Base-by-base conservation (phyloP, 2,113 vertebrate genomes). In the Esox niger region DNA sequence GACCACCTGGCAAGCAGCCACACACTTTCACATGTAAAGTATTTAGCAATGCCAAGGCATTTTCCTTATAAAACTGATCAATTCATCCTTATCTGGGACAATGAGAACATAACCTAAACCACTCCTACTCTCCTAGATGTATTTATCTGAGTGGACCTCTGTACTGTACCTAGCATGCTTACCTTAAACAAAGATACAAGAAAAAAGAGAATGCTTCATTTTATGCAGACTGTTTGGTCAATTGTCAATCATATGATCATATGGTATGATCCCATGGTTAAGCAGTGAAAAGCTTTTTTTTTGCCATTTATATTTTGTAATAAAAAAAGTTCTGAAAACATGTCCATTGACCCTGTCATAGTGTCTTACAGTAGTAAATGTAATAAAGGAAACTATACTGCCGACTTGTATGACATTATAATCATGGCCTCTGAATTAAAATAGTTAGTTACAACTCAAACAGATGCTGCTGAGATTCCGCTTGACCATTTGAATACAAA, bases 231-330 rank as follows among this genome's bases (percentile, higher is more conserved):
- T 10, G 64, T 70, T 27, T 59, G 32, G 68, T 74, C 69, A 52
- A 69, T 26, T 11, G 57, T 13, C 8, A 25, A 38, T 68, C 38
- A 68, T 54, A 49, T 58, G 17, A 27, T 43, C 76, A 30, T 71
- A 23, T 64, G 75, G 66, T 79, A 17, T 7, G 21, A 52, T 21
- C n/a, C 17, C 47, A 32, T 66, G 69, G 73, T 84, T 79, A 65
- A 76, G 77, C 77, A 65, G 55, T 69, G 26, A 70, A 77, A 54
- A 71, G 64, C 49, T 73, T 84, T 77, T n/a, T n/a, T n/a, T 84
- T 82, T 79, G 78, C 79, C 79, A 75, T 85, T 85, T 87, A 80
- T 86, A 86, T 88, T 89, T 89, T 89, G 68, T 87, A 88, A 87
- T 88, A 87, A 72, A 68, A 88, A 87, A 71, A 69, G 46, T 77